A percentile compares a stretch with the other conserved stretches of the same genome.
phyloP scores from a whole-genome alignment of 2,888 invertebrate species.

The Ophion ellenae region DNA sequence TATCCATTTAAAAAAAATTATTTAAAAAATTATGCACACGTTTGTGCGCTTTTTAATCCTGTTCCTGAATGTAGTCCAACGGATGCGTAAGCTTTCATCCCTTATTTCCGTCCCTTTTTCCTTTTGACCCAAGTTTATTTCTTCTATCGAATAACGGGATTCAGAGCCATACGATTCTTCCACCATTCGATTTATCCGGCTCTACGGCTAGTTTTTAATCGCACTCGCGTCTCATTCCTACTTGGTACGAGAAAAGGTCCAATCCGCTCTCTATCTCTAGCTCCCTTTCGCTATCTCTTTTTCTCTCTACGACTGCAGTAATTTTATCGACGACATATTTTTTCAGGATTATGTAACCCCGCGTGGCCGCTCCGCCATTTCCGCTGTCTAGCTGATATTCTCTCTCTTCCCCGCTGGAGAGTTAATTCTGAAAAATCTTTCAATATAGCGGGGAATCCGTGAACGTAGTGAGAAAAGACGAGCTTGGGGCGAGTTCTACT shows the following conservation, averaged over 20 bases:
- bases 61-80: not conserved
- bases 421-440: constrained; percentile 66
- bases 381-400: constrained; percentile 29
- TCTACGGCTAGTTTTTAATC: constrained; percentile 42
- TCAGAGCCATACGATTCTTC: constrained; percentile 22
- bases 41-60: not conserved
- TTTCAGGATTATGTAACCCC: constrained; percentile 59
- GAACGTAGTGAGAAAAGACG: constrained; percentile 41
- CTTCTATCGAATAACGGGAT: constrained; percentile 51
- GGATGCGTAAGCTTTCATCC: constrained; percentile 22
- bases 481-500: constrained; percentile 12
- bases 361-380: constrained; percentile 24
- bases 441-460: constrained; percentile 41
- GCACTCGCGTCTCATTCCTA: constrained; percentile 48
- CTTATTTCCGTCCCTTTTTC: not conserved
- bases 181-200: constrained; percentile 30
- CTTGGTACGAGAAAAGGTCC: constrained; percentile 37
- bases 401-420: not conserved
- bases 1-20: not conserved
- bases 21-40: not conserved
- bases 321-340: constrained; percentile 65
- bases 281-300: constrained; percentile 25
- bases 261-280: not conserved
- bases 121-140: constrained; percentile 36
- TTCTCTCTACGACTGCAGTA: constrained; percentile 33